Evolutionary conservation across 2,797 vertebrate genomes (phyloP), one percentile per base, ranked within the genome.

Genomic region (Eurystomus glaucurus): DNA sequence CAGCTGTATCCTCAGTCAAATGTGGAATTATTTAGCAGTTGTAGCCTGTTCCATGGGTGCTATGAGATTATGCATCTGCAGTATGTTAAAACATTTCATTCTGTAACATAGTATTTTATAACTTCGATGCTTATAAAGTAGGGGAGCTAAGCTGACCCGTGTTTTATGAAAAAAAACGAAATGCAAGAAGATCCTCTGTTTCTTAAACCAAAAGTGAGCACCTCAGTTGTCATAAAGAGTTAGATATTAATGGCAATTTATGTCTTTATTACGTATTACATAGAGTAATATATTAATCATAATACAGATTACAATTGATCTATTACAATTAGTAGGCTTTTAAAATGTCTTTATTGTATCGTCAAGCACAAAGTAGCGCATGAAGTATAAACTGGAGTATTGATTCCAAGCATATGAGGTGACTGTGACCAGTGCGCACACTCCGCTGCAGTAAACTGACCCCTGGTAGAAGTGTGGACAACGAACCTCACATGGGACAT

Each of bases 401-500:
- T 71, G 75, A 43, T 46, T 86, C 12, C 43, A 54, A n/a, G 46
- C 26, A 28, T 17, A 8, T 55, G 41, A 79, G 39, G 35, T n/a
- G 64, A 17, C 48, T 43, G 26, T 60, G 84, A 46, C 11, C n/a
- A 75, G 29, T 11, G 9, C 17, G 26, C 31, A 7, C 9, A 6
- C 26, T 37, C 31, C 50, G 37, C 50, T 74, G 52, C 43, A 50
- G 1, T 85, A 58, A 54, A 35, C n/a, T 45, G 48, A 70, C 19
- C n/a, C 19, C 31, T 57, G 25, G 33, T 8, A 70, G 26, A 43
- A 55, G 29, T 10, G 20, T 20, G 43, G 10, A 18, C 25, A 6
- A 35, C 25, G 66, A 55, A 28, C 37, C n/a, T 75, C 20, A 14
- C 2, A 0, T 33, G 16, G 77, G 54, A 29, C 0, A 1, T 10